A percentile compares a stretch with the other conserved stretches of the same genome.
Conservation (phyloP, 2,888 invertebrate species). For the Oscheius myriophilus region DNA sequence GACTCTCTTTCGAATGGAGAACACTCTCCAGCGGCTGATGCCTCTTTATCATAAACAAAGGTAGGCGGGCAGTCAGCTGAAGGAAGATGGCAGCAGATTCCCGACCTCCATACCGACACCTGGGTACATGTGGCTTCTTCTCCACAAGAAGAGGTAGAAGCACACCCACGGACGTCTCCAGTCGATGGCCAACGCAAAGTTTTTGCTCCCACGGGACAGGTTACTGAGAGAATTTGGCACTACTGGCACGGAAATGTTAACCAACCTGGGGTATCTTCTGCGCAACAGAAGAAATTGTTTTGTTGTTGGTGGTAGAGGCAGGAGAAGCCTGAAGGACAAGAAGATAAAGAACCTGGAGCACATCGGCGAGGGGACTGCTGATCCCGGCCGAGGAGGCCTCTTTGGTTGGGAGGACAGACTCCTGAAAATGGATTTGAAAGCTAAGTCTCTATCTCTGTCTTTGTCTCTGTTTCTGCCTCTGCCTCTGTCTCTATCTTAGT, state of each 20-base stretch:
- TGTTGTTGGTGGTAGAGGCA: slow-evolving; percentile 56
- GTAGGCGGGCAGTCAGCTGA: slow-evolving; percentile 56
- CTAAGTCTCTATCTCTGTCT: slow-evolving; percentile 14
- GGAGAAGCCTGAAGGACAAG: slow-evolving; percentile 57
- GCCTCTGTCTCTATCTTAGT: no score
- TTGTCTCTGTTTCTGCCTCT: no score
- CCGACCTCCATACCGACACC: slow-evolving; percentile 33
- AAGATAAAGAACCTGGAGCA: slow-evolving; percentile 37
- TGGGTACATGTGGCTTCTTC: slow-evolving; percentile 43
- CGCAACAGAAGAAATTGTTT: slow-evolving; percentile 61
- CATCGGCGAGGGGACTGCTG: slow-evolving; percentile 59
- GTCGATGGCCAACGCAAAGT: slow-evolving; percentile 40
- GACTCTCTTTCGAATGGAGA: slow-evolving; percentile 52
- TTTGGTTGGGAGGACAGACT: slow-evolving; percentile 58
- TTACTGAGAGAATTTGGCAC: slow-evolving; percentile 23
- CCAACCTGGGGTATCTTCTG: slow-evolving; percentile 36
- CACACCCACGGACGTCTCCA: slow-evolving; percentile 45
- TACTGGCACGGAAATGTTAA: no score
- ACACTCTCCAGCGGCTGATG: slow-evolving; percentile 49
- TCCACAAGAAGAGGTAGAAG: slow-evolving; percentile 51
- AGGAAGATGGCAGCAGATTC: slow-evolving; percentile 54
- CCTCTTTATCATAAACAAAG: slow-evolving; percentile 54
- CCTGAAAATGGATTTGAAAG: slow-evolving; percentile 56
- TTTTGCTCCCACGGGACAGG: slow-evolving; percentile 40
- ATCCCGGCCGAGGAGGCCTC: slow-evolving; percentile 52